Conservation (phyloP, 2,797 vertebrate genomes). For the Pogoniulus pusillus region DNA sequence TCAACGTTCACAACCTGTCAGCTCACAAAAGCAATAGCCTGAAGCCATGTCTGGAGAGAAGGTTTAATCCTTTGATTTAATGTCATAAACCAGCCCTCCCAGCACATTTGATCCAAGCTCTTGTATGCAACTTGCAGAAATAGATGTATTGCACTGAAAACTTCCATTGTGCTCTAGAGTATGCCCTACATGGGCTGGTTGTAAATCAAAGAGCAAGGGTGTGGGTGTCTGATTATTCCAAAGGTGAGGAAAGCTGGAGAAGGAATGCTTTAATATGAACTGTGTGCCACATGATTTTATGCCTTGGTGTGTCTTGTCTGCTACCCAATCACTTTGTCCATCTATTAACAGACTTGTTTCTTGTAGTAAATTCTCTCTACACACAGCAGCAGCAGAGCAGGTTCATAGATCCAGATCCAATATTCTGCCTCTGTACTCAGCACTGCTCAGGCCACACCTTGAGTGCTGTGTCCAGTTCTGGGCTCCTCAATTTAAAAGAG, state of each 20-base stretch:
- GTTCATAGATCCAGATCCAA: neutral
- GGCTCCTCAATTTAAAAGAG: too few relatives aligned
- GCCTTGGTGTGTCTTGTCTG: neutral
- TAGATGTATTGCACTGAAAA: neutral
- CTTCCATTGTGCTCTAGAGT: neutral
- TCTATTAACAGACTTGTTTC: neutral
- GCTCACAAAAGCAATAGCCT: conserved; percentile 26
- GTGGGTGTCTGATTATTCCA: neutral
- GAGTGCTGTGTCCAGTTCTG: too few relatives aligned
- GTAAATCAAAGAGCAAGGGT: neutral
- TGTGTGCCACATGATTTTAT: neutral
- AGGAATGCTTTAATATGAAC: neutral
- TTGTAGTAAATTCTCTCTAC: neutral
- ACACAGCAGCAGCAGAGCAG: neutral
- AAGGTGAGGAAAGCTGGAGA: neutral
- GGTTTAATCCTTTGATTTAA: conserved; percentile 40
- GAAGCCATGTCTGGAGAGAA: conserved; percentile 26
- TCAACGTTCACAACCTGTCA: neutral
- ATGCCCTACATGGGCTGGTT: neutral
- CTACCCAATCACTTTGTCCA: neutral
- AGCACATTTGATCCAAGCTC: neutral
- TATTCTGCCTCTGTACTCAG: too few relatives aligned
- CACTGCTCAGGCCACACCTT: too few relatives aligned
- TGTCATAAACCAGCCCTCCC: neutral
- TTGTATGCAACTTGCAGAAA: neutral